Evolutionary conservation across 2,888 invertebrate genomes (phyloP).

Genomic region (Ryuthela nishihirai): DNA sequence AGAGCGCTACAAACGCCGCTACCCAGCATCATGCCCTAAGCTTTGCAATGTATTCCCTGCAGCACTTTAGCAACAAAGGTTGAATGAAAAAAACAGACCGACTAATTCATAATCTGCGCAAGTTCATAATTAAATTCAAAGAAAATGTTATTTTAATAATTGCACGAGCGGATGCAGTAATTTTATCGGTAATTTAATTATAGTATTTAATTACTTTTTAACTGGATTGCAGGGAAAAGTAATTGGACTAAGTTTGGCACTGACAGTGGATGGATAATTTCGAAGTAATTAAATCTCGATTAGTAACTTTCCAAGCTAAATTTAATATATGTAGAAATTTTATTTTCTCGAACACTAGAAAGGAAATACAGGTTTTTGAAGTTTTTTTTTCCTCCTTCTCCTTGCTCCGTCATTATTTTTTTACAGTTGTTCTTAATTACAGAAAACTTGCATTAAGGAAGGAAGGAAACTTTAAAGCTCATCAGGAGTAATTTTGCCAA

Average conservation of each 20-base stretch:
- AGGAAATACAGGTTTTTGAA: slow-evolving; percentile 35
- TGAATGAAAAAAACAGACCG: slow-evolving; percentile 38
- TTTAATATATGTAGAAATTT: slow-evolving; percentile 39
- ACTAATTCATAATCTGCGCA: slow-evolving; percentile 39
- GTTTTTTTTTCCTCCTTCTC: neutral
- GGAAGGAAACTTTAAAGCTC: slow-evolving; percentile 37
- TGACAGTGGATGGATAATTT: slow-evolving; percentile 39
- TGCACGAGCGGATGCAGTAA: slow-evolving; percentile 36
- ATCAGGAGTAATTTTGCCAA: no score
- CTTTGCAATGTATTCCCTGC: no score
- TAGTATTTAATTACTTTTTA: slow-evolving; percentile 40
- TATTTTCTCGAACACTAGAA: slow-evolving; percentile 34
- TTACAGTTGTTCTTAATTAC: slow-evolving; percentile 38
- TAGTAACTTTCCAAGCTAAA: slow-evolving; percentile 40
- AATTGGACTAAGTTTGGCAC: slow-evolving; percentile 38
- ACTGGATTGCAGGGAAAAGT: slow-evolving; percentile 37
- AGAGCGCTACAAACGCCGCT: no score
- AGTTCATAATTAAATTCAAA: slow-evolving; percentile 40
- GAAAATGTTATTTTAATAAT: slow-evolving; percentile 40
- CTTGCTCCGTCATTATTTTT: slow-evolving; percentile 8
- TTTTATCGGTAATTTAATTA: slow-evolving; percentile 40
- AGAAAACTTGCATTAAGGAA: slow-evolving; percentile 39
- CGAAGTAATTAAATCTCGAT: slow-evolving; percentile 39
- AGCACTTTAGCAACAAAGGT: no score
- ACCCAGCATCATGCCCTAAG: no score